Conservation (phyloP, 2,797 vertebrate species). For the Vipera latastei region DNA sequence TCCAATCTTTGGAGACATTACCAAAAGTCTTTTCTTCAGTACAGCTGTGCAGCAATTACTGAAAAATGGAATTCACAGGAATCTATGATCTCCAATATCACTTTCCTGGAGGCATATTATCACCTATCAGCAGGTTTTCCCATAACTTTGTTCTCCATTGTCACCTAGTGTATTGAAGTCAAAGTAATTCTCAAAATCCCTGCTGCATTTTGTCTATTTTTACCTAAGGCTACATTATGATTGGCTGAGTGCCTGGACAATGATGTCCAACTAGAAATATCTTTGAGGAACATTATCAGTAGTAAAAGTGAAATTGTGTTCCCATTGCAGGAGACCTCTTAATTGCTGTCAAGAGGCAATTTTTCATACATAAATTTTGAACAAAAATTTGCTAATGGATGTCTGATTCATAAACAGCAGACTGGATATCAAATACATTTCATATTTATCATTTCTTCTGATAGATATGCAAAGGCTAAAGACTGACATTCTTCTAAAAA, state of each 20-base stretch:
- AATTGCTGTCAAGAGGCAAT: conserved; percentile 34
- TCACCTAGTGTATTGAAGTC: conserved; percentile 36
- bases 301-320: conserved; percentile 29
- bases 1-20: conserved; percentile 1
- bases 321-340: conserved; percentile 15
- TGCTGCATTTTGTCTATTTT: conserved; percentile 34
- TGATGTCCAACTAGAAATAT: conserved; percentile 43
- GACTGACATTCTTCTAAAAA: not conserved
- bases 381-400: not conserved
- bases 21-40: not conserved
- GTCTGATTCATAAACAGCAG: conserved; percentile 2
- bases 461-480: not conserved
- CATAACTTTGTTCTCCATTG: conserved; percentile 30
- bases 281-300: conserved; percentile 36
- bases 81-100: conserved; percentile 8
- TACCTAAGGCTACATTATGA: conserved; percentile 41
- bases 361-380: not conserved
- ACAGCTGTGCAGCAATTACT: not conserved
- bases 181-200: conserved; percentile 40
- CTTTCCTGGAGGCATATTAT: conserved; percentile 43
- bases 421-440: not conserved
- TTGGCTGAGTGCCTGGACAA: conserved; percentile 34
- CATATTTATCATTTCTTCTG: not conserved
- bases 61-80: conserved; percentile 34
- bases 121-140: conserved; percentile 26